Evolutionary conservation across 2,888 invertebrate species (phyloP).

Genomic region (Apotomis turbidana): DNA sequence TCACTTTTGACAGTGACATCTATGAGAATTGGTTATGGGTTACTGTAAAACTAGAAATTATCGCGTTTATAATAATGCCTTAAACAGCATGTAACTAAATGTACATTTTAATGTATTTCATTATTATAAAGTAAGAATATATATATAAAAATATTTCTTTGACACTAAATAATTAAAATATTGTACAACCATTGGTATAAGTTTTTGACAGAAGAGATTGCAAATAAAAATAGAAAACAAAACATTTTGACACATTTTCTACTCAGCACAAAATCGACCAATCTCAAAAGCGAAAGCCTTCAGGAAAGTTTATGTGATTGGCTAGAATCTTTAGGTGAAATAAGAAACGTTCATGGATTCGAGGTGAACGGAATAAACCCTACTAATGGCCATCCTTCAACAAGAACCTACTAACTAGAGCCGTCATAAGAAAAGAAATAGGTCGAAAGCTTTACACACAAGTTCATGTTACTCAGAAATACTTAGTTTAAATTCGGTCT

Average conservation of each 20-base stretch:
- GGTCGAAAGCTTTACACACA: constrained; percentile 71
- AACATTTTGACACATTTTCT: constrained; percentile 34
- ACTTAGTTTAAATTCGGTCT: constrained; percentile 43
- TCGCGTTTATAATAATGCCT: constrained; percentile 3
- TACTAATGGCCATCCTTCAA: constrained; percentile 47
- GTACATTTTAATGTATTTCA: neutral
- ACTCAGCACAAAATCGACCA: constrained; percentile 14
- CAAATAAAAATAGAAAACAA: constrained; percentile 41
- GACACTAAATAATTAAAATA: neutral
- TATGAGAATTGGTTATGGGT: neutral
- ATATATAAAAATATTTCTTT: neutral
- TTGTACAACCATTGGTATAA: no score
- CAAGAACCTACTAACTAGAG: constrained; percentile 38
- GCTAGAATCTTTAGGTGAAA: constrained; percentile 25
- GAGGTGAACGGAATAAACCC: constrained; percentile 13
- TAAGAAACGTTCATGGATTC: constrained; percentile 12
- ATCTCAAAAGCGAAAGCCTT: constrained; percentile 34
- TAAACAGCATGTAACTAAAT: neutral
- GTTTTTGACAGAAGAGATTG: neutral
- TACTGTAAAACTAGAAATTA: neutral
- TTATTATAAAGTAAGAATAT: no score
- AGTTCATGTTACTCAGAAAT: constrained; percentile 40
- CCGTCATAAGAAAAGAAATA: constrained; percentile 73
- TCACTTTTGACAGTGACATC: no score
- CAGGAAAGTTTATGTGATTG: constrained; percentile 21